phyloP scores from a whole-genome alignment of 1,140 invertebrate species.

The Brachionus sp. region DNA sequence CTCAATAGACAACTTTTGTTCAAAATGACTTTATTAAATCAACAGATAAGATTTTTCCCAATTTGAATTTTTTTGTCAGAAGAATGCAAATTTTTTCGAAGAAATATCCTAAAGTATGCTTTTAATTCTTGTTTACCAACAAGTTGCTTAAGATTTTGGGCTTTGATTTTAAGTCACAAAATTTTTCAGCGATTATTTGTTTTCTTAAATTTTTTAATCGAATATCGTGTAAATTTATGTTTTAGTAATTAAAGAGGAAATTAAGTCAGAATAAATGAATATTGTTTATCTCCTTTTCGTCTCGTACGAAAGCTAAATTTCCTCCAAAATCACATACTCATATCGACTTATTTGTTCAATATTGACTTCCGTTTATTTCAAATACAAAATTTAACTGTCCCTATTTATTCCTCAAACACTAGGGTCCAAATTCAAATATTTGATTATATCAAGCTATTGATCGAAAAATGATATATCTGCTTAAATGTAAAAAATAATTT shows the following conservation, averaged over 20 bases:
- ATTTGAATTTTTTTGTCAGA: too few relatives aligned
- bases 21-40: not conserved
- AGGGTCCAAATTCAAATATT: slow-evolving; percentile 2
- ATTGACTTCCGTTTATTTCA: not conserved
- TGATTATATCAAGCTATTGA: not conserved
- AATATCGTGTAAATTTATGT: not conserved
- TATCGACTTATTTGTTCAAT: not conserved
- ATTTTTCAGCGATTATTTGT: not conserved
- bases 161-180: not conserved
- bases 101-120: too few relatives aligned
- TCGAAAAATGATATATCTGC: not conserved
- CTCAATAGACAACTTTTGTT: not conserved
- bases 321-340: not conserved
- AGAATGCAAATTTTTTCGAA: too few relatives aligned
- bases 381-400: not conserved
- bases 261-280: not conserved
- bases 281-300: not conserved
- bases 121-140: too few relatives aligned
- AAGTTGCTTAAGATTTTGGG: too few relatives aligned
- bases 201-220: not conserved
- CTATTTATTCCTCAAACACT: not conserved
- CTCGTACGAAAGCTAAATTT: not conserved
- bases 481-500: not conserved
- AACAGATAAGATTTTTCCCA: not conserved
- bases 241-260: not conserved